phyloP scores from a whole-genome alignment of 2,888 invertebrate genomes.

The Melieria picta region DNA sequence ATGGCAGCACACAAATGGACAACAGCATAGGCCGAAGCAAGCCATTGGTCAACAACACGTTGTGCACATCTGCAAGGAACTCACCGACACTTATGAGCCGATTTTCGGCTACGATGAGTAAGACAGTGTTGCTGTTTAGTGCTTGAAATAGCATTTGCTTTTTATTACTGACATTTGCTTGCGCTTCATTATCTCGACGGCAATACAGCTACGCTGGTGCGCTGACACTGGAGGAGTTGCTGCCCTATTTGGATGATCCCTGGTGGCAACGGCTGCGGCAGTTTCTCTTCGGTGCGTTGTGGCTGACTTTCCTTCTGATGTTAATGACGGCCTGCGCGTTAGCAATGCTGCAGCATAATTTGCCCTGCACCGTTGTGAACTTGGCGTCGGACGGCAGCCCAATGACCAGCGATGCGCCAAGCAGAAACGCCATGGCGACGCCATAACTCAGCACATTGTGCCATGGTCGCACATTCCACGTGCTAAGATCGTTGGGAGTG shows the following conservation, averaged over 20 bases:
- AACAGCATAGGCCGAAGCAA: not conserved
- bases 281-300: constrained; percentile 67
- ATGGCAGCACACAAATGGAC: not conserved
- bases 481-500: too few relatives aligned
- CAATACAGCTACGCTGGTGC: constrained; percentile 52
- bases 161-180: not conserved
- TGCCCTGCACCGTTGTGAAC: too few relatives aligned
- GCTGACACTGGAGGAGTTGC: constrained; percentile 68
- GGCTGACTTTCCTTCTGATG: constrained; percentile 67
- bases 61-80: not conserved
- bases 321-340: constrained; percentile 67
- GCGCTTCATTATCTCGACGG: not conserved
- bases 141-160: not conserved
- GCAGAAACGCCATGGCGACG: too few relatives aligned
- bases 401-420: too few relatives aligned
- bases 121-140: constrained; percentile 37
- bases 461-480: too few relatives aligned
- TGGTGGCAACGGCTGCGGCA: constrained; percentile 69
- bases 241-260: constrained; percentile 65
- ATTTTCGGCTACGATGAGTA: constrained; percentile 55
- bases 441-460: too few relatives aligned
- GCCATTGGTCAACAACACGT: not conserved
- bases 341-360: constrained; percentile 49
- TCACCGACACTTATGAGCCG: constrained; percentile 47
- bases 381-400: too few relatives aligned